Evolutionary conservation across 2,113 vertebrate species (phyloP).

Genomic region (Pionites leucogaster): DNA sequence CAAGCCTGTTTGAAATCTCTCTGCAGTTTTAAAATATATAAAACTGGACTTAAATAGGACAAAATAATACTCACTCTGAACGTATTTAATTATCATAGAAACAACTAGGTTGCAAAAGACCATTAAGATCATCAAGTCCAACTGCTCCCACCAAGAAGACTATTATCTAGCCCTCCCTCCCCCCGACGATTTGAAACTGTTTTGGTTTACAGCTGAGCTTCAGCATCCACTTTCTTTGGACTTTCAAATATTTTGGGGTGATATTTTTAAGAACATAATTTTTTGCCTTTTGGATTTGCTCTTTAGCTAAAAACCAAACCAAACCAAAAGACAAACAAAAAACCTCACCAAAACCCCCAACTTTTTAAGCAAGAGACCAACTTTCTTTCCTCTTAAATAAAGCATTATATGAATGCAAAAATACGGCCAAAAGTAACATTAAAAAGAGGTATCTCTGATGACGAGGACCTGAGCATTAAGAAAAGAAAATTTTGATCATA

Average conservation of each 20-base stretch:
- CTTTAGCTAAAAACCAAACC: not conserved
- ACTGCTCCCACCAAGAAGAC: not conserved
- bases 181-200: not conserved
- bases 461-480: not conserved
- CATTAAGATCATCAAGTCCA: not conserved
- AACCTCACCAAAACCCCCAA: not conserved
- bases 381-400: not conserved
- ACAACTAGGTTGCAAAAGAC: not conserved
- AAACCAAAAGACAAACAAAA: not conserved
- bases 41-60: not conserved
- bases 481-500: not conserved
- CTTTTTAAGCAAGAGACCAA: not conserved
- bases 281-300: not conserved
- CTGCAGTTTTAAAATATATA: not conserved
- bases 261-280: not conserved
- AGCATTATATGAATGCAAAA: not conserved
- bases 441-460: not conserved
- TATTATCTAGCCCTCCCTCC: not conserved
- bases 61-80: not conserved
- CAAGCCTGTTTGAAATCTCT: not conserved
- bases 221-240: not conserved
- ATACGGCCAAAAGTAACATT: not conserved
- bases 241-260: not conserved
- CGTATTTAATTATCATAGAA: not conserved
- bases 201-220: not conserved